Base-by-base conservation (phyloP, 1,140 invertebrate species). In the Doryteuthis pealeii region DNA sequence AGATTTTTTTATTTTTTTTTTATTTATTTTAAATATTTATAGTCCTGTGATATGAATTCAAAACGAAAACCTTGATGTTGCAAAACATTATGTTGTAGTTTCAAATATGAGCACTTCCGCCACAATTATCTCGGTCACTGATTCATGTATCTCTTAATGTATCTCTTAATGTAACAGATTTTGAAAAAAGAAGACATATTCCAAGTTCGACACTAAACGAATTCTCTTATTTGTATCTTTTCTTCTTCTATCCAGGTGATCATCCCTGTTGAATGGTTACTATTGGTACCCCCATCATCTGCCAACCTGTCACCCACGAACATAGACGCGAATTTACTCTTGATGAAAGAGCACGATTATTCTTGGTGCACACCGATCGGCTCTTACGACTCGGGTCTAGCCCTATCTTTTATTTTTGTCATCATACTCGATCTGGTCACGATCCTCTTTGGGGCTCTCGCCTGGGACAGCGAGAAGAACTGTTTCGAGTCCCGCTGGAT, bases 401-500 rank as follows among this genome's bases (percentile, higher is more conserved):
- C 89, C 18, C 80, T 89, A 22, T 90, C 89, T 2, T 84, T 90
- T 45, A 79, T 88, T 3, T 90, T 89, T 72, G 85, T 90, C 22
- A 86, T 90, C 77, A 81, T 90, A 33, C 82, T 90, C 0, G 79
- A 90, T 12, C 70, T 85, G 2, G 77, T 89, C 14, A 89, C 87
- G 0, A 82, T 83, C 6, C 79, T 89, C 31, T 88, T 90, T 77
- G 81, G 88, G 14, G 72, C 86, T n/a, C 71, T 89, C 30, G 84
- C 88, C 2, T 89, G 87, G 87, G 83, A 88, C 70, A 84, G 80
- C 72, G 82, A 86, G 22, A 85, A 77, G 66, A 86, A 85, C 66
- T 87, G 87, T 72, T 81, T 79, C 30, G 89, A 90, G 77, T 87
- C 89, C 0, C 82, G 90, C 28, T 90, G 87, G 88, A 89, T 90